phyloP scores from a whole-genome alignment of 1,140 invertebrate species.

The Hesperophylax magnus region DNA sequence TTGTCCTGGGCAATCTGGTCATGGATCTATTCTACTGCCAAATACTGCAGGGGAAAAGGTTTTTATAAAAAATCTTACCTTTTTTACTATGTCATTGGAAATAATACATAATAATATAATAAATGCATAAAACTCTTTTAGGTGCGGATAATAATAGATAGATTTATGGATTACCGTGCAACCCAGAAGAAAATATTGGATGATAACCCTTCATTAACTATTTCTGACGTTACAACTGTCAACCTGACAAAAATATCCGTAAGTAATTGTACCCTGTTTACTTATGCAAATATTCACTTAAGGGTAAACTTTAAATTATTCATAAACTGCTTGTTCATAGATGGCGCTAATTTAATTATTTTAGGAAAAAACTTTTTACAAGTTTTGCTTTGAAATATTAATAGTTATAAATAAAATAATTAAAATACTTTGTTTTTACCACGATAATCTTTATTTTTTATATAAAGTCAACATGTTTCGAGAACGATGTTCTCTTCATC shows the following conservation, averaged over 20 bases:
- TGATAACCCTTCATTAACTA: conserved; percentile 71
- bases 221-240: conserved; percentile 87
- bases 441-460: no score
- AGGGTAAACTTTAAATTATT: no score
- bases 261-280: background rate
- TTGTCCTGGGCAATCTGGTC: conserved; percentile 80
- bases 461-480: no score
- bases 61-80: no score
- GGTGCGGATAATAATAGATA: conserved; percentile 77
- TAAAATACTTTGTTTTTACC: no score
- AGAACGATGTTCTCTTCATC: no score
- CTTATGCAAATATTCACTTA: background rate
- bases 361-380: no score
- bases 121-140: conserved; percentile 4
- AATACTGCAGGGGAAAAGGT: conserved; percentile 87
- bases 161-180: conserved; percentile 77
- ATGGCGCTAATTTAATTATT: no score
- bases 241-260: conserved; percentile 78
- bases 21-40: conserved; percentile 85
- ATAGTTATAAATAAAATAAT: no score
- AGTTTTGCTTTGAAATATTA: no score
- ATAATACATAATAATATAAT: background rate
- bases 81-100: background rate
- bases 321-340: no score
- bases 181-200: conserved; percentile 66